Evolutionary conservation across 2,888 invertebrate genomes (phyloP), one percentile per base, ranked within the genome.

Genomic region (Galerucella nymphaeae): DNA sequence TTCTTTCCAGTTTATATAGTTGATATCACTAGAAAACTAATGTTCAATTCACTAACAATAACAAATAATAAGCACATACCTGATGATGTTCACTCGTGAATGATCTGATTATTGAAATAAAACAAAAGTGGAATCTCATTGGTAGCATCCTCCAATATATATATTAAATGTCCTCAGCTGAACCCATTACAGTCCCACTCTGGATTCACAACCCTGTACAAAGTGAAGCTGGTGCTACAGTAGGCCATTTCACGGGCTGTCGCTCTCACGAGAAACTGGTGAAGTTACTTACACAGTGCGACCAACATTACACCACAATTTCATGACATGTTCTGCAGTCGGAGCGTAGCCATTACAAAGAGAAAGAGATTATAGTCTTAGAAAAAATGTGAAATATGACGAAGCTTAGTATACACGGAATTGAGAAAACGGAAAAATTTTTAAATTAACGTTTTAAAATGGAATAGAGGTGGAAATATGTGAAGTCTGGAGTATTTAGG

Each of bases 161-260:
- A 30, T 58, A 9, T 23, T 5, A 4, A 58, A 14, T 5, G 13
- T n/a, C 58, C 30, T 20, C 20, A 57, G 30, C 13, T 20, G n/a
- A n/a, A n/a, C n/a, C n/a, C n/a, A n/a, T n/a, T 41, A 61, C 38
- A 62, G 53, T 45, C 41, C n/a, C 57, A 70, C 57, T 63, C 63
- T 63, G 20, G 42, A 69, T 18, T 41, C 62, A 62, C 42, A 53
- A 57, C 63, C 57, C 69, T 70, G 69, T 70, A 70, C 53, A 68
- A 45, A 63, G 42, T 63, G 57, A 42, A 69, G 69, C 69, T 53
- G 38, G 61, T 62, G 62, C 61, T 69, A 41, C 50, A 62, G 68
- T 70, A 70, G 69, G 63, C 72, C 75, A 71, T 77, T 75, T 75
- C 76, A 78, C 72, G 75, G 74, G 68, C 71, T 72, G 75, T 74